These are phyloP conservation scores for Tachysurus fulvidraco DNA, from an alignment of 2,113 vertebrate genomes.

Conservation along the genomic window DNA sequence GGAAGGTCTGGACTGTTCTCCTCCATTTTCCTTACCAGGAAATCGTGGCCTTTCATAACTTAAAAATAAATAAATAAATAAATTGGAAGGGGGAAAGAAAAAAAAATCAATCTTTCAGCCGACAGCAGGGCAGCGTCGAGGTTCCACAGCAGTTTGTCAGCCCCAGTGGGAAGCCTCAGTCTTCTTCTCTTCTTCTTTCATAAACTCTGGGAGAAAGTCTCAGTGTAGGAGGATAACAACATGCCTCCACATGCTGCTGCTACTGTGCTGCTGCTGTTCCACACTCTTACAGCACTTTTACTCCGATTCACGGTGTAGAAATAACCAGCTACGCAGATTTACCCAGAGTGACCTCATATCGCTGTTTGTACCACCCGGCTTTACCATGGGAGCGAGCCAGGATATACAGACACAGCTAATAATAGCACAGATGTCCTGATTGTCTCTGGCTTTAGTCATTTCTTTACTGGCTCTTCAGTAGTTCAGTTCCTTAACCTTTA, in stretches of 20 bases:
- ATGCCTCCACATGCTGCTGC: background rate
- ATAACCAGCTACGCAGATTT: background rate
- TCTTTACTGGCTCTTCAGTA: background rate
- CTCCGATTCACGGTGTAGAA: background rate
- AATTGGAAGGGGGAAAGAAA: too few relatives aligned
- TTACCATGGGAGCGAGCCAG: background rate
- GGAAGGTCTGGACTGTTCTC: background rate
- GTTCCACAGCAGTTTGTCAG: slow-evolving; percentile 14
- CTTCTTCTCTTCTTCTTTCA: background rate
- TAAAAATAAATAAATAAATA: background rate
- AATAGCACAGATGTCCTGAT: background rate
- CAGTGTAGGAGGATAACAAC: background rate
- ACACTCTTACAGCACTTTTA: background rate
- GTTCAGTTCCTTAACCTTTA: background rate
- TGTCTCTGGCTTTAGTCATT: background rate
- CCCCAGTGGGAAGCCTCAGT: background rate
- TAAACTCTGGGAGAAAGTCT: slow-evolving; percentile 4
- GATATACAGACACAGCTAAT: background rate
- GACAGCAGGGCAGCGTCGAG: background rate
- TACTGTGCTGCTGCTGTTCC: background rate
- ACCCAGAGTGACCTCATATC: background rate
- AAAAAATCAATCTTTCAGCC: background rate
- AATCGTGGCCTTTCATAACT: slow-evolving; percentile 15
- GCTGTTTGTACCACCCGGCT: background rate
- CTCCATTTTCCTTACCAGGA: background rate